Base-by-base conservation (phyloP, 92 coral and sea anemone species). In the Paragorgia papillata region DNA sequence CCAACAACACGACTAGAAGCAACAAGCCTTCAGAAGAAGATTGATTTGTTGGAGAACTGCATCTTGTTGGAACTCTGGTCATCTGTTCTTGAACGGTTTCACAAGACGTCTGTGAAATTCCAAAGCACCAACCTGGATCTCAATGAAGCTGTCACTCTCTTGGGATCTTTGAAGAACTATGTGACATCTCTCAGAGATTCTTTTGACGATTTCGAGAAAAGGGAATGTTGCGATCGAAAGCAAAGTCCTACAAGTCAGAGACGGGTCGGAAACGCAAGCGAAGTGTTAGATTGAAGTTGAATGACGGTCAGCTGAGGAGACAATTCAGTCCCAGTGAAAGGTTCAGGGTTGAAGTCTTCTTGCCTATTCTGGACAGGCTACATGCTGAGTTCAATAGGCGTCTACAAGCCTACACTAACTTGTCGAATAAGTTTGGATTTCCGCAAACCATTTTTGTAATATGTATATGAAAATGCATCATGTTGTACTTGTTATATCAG, bases 121-220 rank as follows among this genome's bases (percentile, higher is more conserved):
- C 74, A 67, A 67, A 67, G 74, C 51, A 55, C 74, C 57, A 43
- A 46, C 44, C 74, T 67, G 56, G 74, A 67, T 58, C 33, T 58
- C 64, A 58, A 58, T 58, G 64, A 58, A 58, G 64, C 64, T 58
- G 64, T 58, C 31, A 32, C n/a, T 27, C 64, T 58, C 64, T 58
- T 58, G 37, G 64, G 25, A 58, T 58, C 33, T 58, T 58, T 58
- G 64, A 26, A 9, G 64, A 58, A 58, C 37, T 58, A 58, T 25
- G 37, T 32, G 64, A 58, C 64, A 58, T 58, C 64, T 58, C 64
- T 58, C 37, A 27, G 64, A 58, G 64, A 58, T 58, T 58, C 64
- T 27, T 58, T 58, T 58, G 74, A 67, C 27, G 74, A 67, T 67
- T 67, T 67, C 32, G 74, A 67, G 51, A 46, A 24, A 67, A 46